A percentile compares a stretch with the other conserved stretches of the same genome.
Conservation (phyloP, 2,888 invertebrate species). For the Cyclophora punctaria region DNA sequence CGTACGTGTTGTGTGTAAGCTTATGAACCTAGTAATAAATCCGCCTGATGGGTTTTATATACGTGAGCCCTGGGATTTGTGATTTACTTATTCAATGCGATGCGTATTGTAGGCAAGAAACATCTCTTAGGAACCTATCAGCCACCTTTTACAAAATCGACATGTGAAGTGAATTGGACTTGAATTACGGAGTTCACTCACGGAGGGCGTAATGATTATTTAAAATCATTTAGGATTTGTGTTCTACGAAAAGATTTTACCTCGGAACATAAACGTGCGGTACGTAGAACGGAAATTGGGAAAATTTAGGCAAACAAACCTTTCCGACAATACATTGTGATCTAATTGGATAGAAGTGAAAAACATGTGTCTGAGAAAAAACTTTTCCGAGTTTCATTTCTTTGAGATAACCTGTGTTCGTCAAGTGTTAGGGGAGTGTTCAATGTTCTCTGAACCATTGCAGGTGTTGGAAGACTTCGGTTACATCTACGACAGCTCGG, state of each 20-base stretch:
- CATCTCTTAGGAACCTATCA: too few species aligned
- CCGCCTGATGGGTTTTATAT: conserved; percentile 4
- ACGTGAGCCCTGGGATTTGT: conserved; percentile 6
- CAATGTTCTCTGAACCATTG: background rate
- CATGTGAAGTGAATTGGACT: conserved; percentile 14
- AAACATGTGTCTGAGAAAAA: too few species aligned
- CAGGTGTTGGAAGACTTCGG: conserved; percentile 94
- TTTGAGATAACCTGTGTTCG: background rate
- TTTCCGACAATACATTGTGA: too few species aligned
- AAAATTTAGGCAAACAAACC: too few species aligned
- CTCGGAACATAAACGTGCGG: too few species aligned
- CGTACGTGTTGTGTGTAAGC: too few species aligned
- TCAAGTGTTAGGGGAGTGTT: background rate
- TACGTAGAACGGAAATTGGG: too few species aligned
- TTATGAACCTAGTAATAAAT: conserved; percentile 1
- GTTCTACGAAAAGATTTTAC: background rate
- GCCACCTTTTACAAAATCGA: conserved; percentile 6
- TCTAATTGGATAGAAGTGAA: too few species aligned
- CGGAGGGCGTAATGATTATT: conserved; percentile 5
- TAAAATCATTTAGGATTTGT: conserved; percentile 3
- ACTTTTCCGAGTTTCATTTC: too few species aligned
- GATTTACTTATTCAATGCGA: conserved; percentile 16
- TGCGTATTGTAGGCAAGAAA: conserved; percentile 10
- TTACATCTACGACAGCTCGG: conserved; percentile 94
- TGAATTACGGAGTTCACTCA: conserved; percentile 11